These are phyloP conservation scores for Phalera bucephala DNA, from an alignment of 2,888 invertebrate species.

Conservation along the genomic window DNA sequence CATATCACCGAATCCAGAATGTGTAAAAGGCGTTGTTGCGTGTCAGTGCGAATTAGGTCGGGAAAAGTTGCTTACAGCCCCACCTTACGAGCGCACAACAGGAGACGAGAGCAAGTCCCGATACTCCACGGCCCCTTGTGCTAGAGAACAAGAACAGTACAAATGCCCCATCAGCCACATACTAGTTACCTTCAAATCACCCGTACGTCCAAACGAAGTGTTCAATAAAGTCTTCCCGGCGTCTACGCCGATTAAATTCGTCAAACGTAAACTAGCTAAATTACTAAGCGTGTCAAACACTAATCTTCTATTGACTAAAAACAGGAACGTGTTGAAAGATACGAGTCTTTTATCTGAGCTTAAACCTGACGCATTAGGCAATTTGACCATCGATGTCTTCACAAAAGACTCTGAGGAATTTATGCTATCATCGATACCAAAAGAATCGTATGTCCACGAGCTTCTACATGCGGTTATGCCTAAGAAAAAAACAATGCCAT, in stretches of 20 bases:
- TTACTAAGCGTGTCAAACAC: conserved; percentile 61
- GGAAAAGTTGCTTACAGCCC: conserved; percentile 71
- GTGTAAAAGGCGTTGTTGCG: conserved; percentile 47
- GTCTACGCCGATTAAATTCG: conserved; percentile 64
- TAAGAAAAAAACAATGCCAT: conserved; percentile 67
- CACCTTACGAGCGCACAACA: conserved; percentile 53
- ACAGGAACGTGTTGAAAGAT: conserved; percentile 70
- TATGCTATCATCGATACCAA: conserved; percentile 62
- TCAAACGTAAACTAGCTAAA: conserved; percentile 72
- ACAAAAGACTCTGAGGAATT: conserved; percentile 70
- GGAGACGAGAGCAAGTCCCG: conserved; percentile 53
- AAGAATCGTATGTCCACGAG: conserved; percentile 70
- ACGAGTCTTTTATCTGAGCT: conserved; percentile 59
- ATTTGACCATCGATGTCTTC: conserved; percentile 68
- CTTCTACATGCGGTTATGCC: conserved; percentile 62
- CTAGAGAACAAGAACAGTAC: conserved; percentile 55
- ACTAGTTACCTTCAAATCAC: conserved; percentile 66
- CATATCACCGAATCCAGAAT: conserved; percentile 50
- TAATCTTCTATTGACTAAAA: conserved; percentile 67
- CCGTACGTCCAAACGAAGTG: conserved; percentile 59
- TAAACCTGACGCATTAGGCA: conserved; percentile 65
- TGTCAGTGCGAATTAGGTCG: conserved; percentile 75
- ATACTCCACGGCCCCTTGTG: conserved; percentile 62
- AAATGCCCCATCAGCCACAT: conserved; percentile 71
- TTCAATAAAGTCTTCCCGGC: conserved; percentile 75